A percentile compares a stretch with the other conserved stretches of the same genome.
phyloP scores from a whole-genome alignment of 2,113 vertebrate species.

The Chelonoidis abingdonii region DNA sequence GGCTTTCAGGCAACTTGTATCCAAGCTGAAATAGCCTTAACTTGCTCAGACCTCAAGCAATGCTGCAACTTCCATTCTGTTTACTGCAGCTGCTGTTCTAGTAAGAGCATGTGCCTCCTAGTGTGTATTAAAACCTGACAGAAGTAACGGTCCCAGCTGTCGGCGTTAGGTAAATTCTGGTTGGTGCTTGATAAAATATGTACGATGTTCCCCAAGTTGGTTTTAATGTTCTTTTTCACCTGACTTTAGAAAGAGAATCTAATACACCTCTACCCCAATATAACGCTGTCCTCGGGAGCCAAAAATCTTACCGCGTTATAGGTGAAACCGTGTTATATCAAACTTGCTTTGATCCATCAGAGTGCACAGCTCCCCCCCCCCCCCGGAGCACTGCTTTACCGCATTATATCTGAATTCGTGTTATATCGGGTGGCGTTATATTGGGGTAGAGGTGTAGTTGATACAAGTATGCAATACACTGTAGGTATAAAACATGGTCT shows the following conservation, averaged over 20 bases:
- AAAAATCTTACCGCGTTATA: too few species aligned
- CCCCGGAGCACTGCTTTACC: too few species aligned
- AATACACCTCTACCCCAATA: too few species aligned
- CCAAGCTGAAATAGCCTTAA: not conserved
- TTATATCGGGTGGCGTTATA: too few species aligned
- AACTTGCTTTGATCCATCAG: too few species aligned
- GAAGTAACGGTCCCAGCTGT: not conserved
- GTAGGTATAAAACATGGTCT: fast-evolving
- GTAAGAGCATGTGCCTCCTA: not conserved
- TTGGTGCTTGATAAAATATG: fast-evolving
- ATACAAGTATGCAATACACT: fast-evolving
- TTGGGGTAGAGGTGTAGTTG: too few species aligned
- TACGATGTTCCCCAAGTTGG: fast-evolving
- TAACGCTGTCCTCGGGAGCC: too few species aligned
- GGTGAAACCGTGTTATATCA: too few species aligned
- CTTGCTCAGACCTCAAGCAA: not conserved
- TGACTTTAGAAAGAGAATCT: fast-evolving
- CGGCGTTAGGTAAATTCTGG: fast-evolving
- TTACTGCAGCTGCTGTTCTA: not conserved
- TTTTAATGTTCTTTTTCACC: not conserved
- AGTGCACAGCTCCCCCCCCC: too few species aligned
- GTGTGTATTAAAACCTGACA: not conserved
- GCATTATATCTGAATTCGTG: too few species aligned
- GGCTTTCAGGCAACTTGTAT: not conserved
- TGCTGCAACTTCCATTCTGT: not conserved